Base-by-base conservation (phyloP, 2,113 vertebrate genomes). In the Bubo blakistoni region DNA sequence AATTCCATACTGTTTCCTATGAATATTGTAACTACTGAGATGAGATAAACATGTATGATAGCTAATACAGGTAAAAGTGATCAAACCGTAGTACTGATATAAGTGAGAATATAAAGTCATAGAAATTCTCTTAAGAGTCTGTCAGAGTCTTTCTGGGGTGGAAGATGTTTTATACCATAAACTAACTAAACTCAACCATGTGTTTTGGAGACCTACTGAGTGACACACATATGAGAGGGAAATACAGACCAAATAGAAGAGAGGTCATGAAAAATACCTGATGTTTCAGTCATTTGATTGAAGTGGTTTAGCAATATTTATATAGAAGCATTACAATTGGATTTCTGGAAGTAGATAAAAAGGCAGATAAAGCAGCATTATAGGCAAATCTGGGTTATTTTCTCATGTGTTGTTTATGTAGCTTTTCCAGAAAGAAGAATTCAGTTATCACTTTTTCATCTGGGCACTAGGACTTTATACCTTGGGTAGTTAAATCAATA, bases 41-140 rank as follows among this genome's bases (percentile, higher is more conserved):
- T 57, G 58, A 76, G n/a, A 42, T 72, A 59, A 67, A 3, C 10
- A 25, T 15, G 20, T 61, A 25, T 10, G n/a, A 65, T n/a, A 59
- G 10, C 32, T 51, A 61, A 66, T 52, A 65, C 17, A 81, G 16
- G 34, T 52, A 61, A 85, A 80, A 90, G 17, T n/a, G 44, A 59
- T 49, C 0, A 3, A 81, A 69, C 2, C 0, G 0, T 61, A 52
- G 15, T 47, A 52, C 34, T 78, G 47, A 73, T 4, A 10, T 63
- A 88, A 51, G 19, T 29, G 52, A 71, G 24, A 54, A 66, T 40
- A 70, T 29, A 42, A 88, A 92, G 29, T 52, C 5, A 47, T 38
- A 42, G 19, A 73, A 54, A n/a, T 91, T 71, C 14, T 78, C 25
- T 79, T 13, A 62, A 84, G 30, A 78, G 74, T 52, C 22, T 81